Base-by-base conservation (phyloP, 1,140 invertebrate genomes). In the Nasonia vitripennis region DNA sequence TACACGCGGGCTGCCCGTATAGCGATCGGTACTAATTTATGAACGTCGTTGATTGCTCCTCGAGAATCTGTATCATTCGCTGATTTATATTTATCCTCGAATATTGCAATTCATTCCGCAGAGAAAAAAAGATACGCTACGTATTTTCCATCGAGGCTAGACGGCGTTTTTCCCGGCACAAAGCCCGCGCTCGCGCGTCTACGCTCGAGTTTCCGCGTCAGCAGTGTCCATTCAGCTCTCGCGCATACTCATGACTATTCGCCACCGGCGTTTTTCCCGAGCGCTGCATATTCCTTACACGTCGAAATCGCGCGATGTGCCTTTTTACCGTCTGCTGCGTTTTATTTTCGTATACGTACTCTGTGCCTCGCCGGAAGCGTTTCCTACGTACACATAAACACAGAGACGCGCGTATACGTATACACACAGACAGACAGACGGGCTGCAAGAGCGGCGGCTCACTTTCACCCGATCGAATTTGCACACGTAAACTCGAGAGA, bases 401-500 rank as follows among this genome's bases (percentile, higher is more conserved):
- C 17, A 37, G 20, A 73, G 27, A 27, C 27, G 27, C 27, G 27
- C 3, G 34, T 6, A 37, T 37, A 37, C 34, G 34, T 37, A 37
- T 37, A 37, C 5, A 37, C 5, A 70, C 68, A n/a, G 27, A 70
- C 20, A 27, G 27, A 70, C 41, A 41, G 27, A 41, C 68, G 12
- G 45, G 48, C 27, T n/a, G 27, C 55, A 71, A 62, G 48, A 82
- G 70, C 75, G 7, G 37, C 34, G 51, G 82, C 37, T 78, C 62
- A 81, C 84, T 81, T 84, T 85, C 82, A 85, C 70, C 75, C 83
- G 77, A 84, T 78, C 67, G 68, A 45, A 84, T 84, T 70, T 79
- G 77, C 77, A 71, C 55, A 34, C 23, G 6, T 27, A 34, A 34
- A 55, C 48, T 78, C 37, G 51, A 4, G 51, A 67, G 27, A 55